Evolutionary conservation across 2,113 vertebrate genomes (phyloP), one percentile per base, ranked within the genome.

Genomic region (Platichthys flesus): DNA sequence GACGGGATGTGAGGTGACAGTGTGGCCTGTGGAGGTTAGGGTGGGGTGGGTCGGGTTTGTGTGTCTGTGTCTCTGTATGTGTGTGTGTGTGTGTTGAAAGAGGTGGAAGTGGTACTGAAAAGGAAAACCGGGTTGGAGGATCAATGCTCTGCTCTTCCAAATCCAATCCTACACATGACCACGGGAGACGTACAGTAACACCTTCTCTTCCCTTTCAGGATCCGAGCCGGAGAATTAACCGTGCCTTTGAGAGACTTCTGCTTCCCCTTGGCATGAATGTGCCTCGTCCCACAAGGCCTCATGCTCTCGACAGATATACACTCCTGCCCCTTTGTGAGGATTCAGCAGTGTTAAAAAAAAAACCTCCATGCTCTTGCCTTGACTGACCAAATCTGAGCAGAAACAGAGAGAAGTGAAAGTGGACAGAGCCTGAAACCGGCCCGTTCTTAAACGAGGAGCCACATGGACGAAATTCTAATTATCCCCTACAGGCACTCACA

Each of bases 1-100:
- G 90, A 90, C 86, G 78, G 90, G 87, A 91, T 89, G 89, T 72
- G 71, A 90, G 84, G 88, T 86, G 91, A 92, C 86, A 87, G 88
- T 70, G 81, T 85, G 65, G 78, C 80, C 83, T 12, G 16, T 79
- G 81, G 84, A 89, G 86, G 85, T 74, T 71, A 52, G 69, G 63
- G 55, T 51, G 71, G 67, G 54, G 61, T 7, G 67, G n/a, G 31
- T 54, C 24, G 42, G 35, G 49, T 18, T 42, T 42, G 61, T 49
- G 61, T 37, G 23, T 31, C 31, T 31, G 31, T 31, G 31, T 31
- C 6, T 31, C 24, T 24, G 24, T 24, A 2, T 24, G 24, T 24
- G 28, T 42, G 61, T 49, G 57, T 37, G n/a, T 63, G 24, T 67
- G 47, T 20, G 68, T 26, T 67, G 60, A 65, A 54, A 68, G 54